These are phyloP conservation scores for Amyelois transitella DNA, from an alignment of 1,140 invertebrate species.

Conservation along the genomic window DNA sequence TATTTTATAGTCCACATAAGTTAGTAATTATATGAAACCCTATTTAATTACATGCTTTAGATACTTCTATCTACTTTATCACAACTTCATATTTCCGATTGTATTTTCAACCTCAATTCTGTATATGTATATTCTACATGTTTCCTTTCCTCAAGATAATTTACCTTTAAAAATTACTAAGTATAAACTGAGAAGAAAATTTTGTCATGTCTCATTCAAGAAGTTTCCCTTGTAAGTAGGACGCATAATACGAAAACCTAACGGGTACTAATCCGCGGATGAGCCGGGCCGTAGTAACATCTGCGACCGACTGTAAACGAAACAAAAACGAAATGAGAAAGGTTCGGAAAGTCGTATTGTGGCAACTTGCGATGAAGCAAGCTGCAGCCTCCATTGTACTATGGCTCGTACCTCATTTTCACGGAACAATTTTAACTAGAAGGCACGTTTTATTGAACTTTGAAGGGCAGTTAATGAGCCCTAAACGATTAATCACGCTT, in stretches of 20 bases:
- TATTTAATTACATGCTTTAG: too few relatives aligned
- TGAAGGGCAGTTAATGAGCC: neutral
- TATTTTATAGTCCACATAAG: too few relatives aligned
- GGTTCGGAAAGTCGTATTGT: constrained; percentile 59
- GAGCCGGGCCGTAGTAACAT: constrained; percentile 49
- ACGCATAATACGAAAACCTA: constrained; percentile 53
- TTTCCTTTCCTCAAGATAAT: too few relatives aligned
- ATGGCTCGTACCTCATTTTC: constrained; percentile 6
- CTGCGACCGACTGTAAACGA: constrained; percentile 43
- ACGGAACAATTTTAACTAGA: neutral
- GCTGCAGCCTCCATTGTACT: constrained; percentile 23
- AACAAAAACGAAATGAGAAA: constrained; percentile 69
- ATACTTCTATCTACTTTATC: too few relatives aligned
- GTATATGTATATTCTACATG: too few relatives aligned
- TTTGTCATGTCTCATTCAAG: neutral
- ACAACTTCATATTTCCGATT: too few relatives aligned
- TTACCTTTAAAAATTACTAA: neutral
- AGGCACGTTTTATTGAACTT: neutral
- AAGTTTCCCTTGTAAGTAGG: constrained; percentile 30
- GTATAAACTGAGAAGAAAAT: neutral
- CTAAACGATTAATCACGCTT: constrained; percentile 3
- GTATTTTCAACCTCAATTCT: too few relatives aligned
- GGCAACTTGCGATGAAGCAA: constrained; percentile 44
- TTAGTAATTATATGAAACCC: too few relatives aligned
- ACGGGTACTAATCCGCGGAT: constrained; percentile 60